These are phyloP conservation scores for Xiphophorus couchianus DNA, from an alignment of 2,113 vertebrate species.

Conservation along the genomic window DNA sequence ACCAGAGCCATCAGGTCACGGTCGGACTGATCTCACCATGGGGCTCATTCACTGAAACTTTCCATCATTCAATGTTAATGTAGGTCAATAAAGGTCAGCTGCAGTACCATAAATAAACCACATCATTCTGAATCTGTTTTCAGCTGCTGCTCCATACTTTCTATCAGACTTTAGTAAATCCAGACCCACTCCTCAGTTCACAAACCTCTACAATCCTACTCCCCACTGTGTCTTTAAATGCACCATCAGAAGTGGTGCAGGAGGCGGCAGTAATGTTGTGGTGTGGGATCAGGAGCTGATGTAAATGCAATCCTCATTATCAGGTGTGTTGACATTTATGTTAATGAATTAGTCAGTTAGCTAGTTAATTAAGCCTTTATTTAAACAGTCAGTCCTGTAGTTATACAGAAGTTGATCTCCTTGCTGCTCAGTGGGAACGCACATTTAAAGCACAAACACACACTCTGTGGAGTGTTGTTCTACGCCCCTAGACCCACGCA, in stretches of 20 bases:
- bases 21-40: too few relatives aligned
- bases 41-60: too few relatives aligned
- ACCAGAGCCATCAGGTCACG: too few relatives aligned
- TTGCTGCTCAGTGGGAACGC: background rate
- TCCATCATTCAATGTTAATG: too few relatives aligned
- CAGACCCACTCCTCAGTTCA: too few relatives aligned
- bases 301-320: slow-evolving; percentile 22
- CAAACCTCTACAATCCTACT: too few relatives aligned
- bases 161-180: too few relatives aligned
- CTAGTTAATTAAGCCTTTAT: slow-evolving; percentile 49
- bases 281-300: background rate
- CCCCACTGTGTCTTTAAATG: background rate
- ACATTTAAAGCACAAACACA: slow-evolving; percentile 15
- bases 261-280: background rate
- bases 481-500: background rate
- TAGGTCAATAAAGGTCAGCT: too few relatives aligned
- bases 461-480: background rate
- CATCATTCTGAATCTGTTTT: too few relatives aligned
- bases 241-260: background rate
- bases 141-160: too few relatives aligned
- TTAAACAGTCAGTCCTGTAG: slow-evolving; percentile 15
- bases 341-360: slow-evolving; percentile 38
- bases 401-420: slow-evolving; percentile 26
- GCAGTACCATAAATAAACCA: too few relatives aligned
- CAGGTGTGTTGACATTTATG: slow-evolving; percentile 17